Evolutionary conservation across 2,113 vertebrate species (phyloP), one percentile per base, ranked within the genome.

Genomic region (Hirundichthys speculiger): DNA sequence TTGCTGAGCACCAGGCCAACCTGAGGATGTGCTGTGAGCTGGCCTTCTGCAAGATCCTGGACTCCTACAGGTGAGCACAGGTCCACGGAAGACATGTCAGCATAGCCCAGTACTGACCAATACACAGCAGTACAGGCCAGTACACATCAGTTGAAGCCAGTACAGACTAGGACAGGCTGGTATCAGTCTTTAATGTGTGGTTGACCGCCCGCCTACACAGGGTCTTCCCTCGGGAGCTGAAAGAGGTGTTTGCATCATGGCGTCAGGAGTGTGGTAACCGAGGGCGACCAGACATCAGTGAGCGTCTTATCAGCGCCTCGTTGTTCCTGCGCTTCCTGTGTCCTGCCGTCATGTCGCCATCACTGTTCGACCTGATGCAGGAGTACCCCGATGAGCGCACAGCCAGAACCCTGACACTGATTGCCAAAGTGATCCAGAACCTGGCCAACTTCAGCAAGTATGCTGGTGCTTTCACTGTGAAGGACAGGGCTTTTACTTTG

Each of bases 31-130:
- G 98, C 92, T 99, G 98, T 0, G 98, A 99, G 46, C 91, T 99
- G 45, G 98, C 97, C 30, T 99, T 99, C 91, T 99, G 98, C 94
- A 99, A 99, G 86, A 99, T 99, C 91, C 97, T 99, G 67, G 98
- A 98, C 90, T 99, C 98, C 2, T 98, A 97, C 93, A 95, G 96
- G 96, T 98, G 57, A 13, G 16, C 21, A 24, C 11, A 22, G 20
- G 15, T 11, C 14, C 41, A 19, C 24, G 38, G 11, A 10, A 13
- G 38, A 11, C 27, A 1, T 10, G n/a, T n/a, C n/a, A n/a, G n/a
- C n/a, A 34, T 4, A 34, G 30, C 9, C 3, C 11, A 34, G 6
- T 27, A 4, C 30, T 9, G 1, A 6, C 6, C 30, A 34, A 10
- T 2, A 49, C 14, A 41, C 39, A 15, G 16, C 9, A 22, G 10